phyloP scores from a whole-genome alignment of 1,140 invertebrate species.

The Archivesica marissinica region DNA sequence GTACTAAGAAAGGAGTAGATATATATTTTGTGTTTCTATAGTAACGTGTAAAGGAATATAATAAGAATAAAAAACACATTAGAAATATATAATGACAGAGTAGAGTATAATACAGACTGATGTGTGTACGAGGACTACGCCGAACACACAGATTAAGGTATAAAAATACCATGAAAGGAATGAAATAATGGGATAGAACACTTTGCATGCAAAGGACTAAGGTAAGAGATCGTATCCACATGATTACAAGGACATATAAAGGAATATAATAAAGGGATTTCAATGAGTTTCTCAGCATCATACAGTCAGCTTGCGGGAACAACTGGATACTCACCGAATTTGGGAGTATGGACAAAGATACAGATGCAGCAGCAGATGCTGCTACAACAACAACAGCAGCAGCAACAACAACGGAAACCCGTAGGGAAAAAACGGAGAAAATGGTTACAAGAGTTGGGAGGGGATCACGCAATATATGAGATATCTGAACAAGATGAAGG shows the following conservation, averaged over 20 bases:
- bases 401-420: slow-evolving; percentile 1
- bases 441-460: not conserved
- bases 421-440: not conserved
- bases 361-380: slow-evolving; percentile 36
- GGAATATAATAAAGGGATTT: not conserved
- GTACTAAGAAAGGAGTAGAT: too few relatives aligned
- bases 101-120: too few relatives aligned
- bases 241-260: not conserved
- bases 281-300: slow-evolving; percentile 11
- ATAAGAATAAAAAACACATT: too few relatives aligned
- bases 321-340: slow-evolving; percentile 33
- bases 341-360: slow-evolving; percentile 37
- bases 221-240: too few relatives aligned
- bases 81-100: too few relatives aligned
- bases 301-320: slow-evolving; percentile 15
- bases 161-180: too few relatives aligned
- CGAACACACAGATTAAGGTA: too few relatives aligned
- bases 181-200: too few relatives aligned
- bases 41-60: too few relatives aligned
- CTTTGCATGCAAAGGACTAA: too few relatives aligned
- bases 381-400: slow-evolving; percentile 6
- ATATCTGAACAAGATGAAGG: slow-evolving; percentile 52
- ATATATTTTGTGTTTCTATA: too few relatives aligned
- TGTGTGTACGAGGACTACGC: too few relatives aligned
- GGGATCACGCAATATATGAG: slow-evolving; percentile 36